Conservation (phyloP, 2,888 invertebrate species). For the Nebria brevicollis region DNA sequence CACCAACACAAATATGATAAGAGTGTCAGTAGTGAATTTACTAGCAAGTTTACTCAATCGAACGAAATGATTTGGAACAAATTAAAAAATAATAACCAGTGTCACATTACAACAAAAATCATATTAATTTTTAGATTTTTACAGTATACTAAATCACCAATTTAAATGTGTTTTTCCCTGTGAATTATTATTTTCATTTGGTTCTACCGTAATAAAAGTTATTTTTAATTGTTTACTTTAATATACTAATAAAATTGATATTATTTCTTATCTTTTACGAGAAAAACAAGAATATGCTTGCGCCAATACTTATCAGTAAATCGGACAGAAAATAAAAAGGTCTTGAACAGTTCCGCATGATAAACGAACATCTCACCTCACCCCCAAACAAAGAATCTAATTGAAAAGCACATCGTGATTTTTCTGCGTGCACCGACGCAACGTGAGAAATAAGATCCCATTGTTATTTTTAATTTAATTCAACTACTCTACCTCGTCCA, state of each 20-base stretch:
- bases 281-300: too few relatives aligned
- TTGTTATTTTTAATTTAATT: slow-evolving; percentile 48
- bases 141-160: too few relatives aligned
- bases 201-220: too few relatives aligned
- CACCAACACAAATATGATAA: not conserved
- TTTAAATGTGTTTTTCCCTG: too few relatives aligned
- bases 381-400: slow-evolving; percentile 24
- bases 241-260: too few relatives aligned
- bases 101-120: too few relatives aligned
- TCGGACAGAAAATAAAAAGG: not conserved
- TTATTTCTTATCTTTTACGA: too few relatives aligned
- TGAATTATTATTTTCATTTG: too few relatives aligned
- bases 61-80: not conserved
- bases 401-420: slow-evolving; percentile 41
- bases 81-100: not conserved
- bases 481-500: slow-evolving; percentile 39
- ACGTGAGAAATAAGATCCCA: slow-evolving; percentile 47
- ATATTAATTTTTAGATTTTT: too few relatives aligned
- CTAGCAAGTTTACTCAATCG: not conserved
- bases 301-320: too few relatives aligned
- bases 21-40: not conserved
- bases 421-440: slow-evolving; percentile 19
- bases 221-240: too few relatives aligned
- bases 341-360: not conserved
- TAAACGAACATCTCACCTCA: not conserved